Evolutionary conservation across 2,797 vertebrate genomes (phyloP), one percentile per base, ranked within the genome.

Genomic region (Pseudochirops corinnae): DNA sequence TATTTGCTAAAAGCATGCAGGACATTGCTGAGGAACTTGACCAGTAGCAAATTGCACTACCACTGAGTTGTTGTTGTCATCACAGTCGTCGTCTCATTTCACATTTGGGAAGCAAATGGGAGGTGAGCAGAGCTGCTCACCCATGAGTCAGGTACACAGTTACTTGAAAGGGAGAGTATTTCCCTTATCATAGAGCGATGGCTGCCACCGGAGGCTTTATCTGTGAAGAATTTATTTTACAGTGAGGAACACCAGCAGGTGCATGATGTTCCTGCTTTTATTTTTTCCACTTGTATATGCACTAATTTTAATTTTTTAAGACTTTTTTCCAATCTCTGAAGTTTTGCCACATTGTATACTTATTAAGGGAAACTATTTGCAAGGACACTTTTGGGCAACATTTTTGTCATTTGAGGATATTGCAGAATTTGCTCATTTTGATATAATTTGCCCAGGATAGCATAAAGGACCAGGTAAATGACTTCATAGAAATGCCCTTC

Each of bases 111-210:
- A 98, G 98, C 98, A 98, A 98, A 99, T 98, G 98, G 99, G 99
- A 99, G 99, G 98, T 99, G 99, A 98, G 98, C 98, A 95, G 97
- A 98, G 99, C 99, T 99, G 99, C 99, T 98, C 99, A 99, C 99
- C 99, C 99, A 99, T 99, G 99, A 99, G 99, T 99, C 99, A 99
- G 99, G 99, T 99, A 99, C 99, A 99, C 99, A 99, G 99, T 99
- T 99, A 99, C 99, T 99, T 99, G 99, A 99, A 99, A 99, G 99
- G 99, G 99, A 99, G 99, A 99, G 99, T 99, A 99, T 99, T 99
- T 99, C 99, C 99, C 99, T 99, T 98, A 98, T 98, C 98, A 98
- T 97, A 96, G 98, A 99, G 98, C 99, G 98, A 98, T 99, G 99
- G 99, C 99, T 99, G 98, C 99, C 99, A 98, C 98, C 98, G 98